phyloP scores from a whole-genome alignment of 2,888 invertebrate genomes.

The Drosophila picticornis region DNA sequence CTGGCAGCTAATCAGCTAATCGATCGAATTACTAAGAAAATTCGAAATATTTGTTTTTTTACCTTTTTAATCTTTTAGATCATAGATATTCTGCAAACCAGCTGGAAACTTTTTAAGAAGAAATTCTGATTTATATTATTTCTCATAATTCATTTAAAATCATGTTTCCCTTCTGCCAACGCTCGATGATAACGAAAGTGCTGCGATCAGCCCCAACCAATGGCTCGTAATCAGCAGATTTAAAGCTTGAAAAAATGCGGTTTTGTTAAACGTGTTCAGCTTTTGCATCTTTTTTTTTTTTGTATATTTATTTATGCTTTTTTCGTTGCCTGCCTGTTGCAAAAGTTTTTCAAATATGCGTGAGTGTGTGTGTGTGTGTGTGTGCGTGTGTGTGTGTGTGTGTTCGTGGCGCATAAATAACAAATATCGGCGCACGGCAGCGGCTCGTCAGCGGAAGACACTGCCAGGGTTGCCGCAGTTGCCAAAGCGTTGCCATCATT shows the following conservation, averaged over 20 bases:
- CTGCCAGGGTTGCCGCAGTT: conserved; percentile 35
- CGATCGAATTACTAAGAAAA: not conserved
- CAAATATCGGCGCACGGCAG: conserved; percentile 52
- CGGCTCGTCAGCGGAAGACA: conserved; percentile 54
- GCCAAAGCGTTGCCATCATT: conserved; percentile 41
- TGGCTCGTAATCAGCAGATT: conserved; percentile 11
- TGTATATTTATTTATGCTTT: conserved; percentile 8
- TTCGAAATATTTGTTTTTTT: not conserved
- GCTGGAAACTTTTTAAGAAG: not conserved
- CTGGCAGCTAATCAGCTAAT: not conserved
- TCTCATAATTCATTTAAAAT: too few relatives aligned
- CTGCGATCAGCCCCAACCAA: not conserved
- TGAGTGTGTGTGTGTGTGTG: conserved; percentile 25
- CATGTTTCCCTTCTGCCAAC: not conserved
- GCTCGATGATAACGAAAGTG: not conserved
- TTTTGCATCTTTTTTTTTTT: conserved; percentile 12
- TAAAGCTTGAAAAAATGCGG: conserved; percentile 23
- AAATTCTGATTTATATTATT: not conserved
- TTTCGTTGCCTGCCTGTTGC: conserved; percentile 44
- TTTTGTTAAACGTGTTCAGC: conserved; percentile 7
- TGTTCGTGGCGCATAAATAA: conserved; percentile 63
- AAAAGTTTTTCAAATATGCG: conserved; percentile 51
- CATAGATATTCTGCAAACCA: not conserved
- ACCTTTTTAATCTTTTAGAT: not conserved
- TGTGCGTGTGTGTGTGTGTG: conserved; percentile 35